phyloP scores from a whole-genome alignment of 2,797 vertebrate genomes.

The Hylomyscus alleni region DNA sequence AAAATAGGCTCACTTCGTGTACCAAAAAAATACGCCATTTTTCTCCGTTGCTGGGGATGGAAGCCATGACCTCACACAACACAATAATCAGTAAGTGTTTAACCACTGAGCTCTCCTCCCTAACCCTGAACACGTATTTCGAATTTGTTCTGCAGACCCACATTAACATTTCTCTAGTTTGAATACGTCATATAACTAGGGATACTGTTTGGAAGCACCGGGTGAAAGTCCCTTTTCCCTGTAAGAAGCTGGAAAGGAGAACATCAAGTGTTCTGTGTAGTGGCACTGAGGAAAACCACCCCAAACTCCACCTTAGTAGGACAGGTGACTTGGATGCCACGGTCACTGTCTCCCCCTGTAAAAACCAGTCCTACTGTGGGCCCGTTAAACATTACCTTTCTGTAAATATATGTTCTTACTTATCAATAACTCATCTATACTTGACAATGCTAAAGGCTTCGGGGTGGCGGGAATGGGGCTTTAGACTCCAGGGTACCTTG shows the following conservation, averaged over 20 bases:
- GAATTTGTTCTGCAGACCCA: neutral
- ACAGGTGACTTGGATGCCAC: conserved; percentile 16
- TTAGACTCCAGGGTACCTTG: neutral
- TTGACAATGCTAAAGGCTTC: conserved; percentile 48
- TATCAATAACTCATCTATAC: conserved; percentile 76
- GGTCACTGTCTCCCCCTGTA: neutral
- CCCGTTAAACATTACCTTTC: conserved; percentile 74
- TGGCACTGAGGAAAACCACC: neutral
- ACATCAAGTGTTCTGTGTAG: neutral
- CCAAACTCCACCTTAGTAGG: neutral
- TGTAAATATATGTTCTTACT: conserved; percentile 51
- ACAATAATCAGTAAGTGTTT: neutral
- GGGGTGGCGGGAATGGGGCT: conserved; percentile 1
- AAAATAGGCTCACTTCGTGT: conserved; percentile 24
- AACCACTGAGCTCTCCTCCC: too few species aligned
- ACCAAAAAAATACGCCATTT: neutral
- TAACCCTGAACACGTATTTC: neutral
- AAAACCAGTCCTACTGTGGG: neutral
- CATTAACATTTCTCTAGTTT: neutral
- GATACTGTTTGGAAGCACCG: neutral
- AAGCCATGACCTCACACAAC: neutral
- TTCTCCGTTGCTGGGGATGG: neutral
- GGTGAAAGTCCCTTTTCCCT: neutral
- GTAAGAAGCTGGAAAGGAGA: neutral
- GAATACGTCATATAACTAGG: neutral